Base-by-base conservation (phyloP, 2,797 vertebrate species). In the Trachops cirrhosus region DNA sequence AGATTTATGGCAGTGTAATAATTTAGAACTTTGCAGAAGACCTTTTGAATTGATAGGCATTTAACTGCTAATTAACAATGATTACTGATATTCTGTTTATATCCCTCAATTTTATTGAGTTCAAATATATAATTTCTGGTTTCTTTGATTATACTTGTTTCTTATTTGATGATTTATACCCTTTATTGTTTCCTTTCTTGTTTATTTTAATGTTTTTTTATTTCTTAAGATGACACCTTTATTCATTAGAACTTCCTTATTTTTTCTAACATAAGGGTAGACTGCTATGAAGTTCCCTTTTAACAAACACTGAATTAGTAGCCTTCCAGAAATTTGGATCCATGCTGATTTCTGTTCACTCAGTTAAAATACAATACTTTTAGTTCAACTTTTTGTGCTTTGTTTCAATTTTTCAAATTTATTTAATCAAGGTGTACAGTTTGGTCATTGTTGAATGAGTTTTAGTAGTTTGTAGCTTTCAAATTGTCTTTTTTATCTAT, bases 21-120 rank as follows among this genome's bases (percentile, higher is more conserved):
- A 95, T 83, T 94, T 92, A 87, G 84, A 92, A 92, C 14, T 87
- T 34, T 52, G 32, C 74, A 16, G 78, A 80, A 84, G 41, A 92
- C n/a, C 71, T 62, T 92, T 96, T 91, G 22, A 79, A 74, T 92
- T 94, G 50, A 94, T 64, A 87, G 18, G 12, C 9, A 4, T 88
- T 94, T 85, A 86, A 91, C 37, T 87, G 39, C 67, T 93, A 91
- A 87, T 95, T 87, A 88, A 90, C 21, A 59, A 39, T 88, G 84
- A 90, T 79, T 94, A 37, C 29, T 87, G 29, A 75, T 50, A 74
- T 54, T 89, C 41, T 84, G 57, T 87, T 94, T 70, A 57, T 90
- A 84, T 71, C 73, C 12, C 52, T 91, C 24, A 88, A 18, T 74
- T 54, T 64, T 88, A 48, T 37, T 94, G 16, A 34, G 71, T 14